Conservation (phyloP, 2,888 invertebrate genomes). For the Caenorhabditis macrosperma region DNA sequence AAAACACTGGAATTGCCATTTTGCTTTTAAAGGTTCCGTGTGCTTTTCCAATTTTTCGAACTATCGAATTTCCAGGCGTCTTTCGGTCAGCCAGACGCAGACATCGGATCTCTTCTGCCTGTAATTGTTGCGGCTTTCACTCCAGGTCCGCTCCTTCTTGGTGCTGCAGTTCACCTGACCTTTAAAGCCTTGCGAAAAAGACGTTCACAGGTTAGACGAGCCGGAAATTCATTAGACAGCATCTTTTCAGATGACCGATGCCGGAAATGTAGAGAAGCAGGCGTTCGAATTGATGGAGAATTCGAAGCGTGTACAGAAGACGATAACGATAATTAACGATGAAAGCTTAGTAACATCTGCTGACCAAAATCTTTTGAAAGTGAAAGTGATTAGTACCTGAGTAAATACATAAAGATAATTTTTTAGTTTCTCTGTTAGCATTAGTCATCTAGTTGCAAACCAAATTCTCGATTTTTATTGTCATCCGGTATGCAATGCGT, state of each 20-base stretch:
- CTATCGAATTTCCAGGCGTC: too few species aligned
- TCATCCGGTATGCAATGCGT: too few species aligned
- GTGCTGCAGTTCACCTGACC: conserved; percentile 75
- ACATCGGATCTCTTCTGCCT: conserved; percentile 86
- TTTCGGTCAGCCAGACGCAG: conserved; percentile 80
- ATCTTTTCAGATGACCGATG: conserved; percentile 13
- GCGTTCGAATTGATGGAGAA: conserved; percentile 37
- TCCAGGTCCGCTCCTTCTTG: conserved; percentile 87
- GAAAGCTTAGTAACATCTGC: background rate
- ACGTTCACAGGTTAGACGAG: conserved; percentile 38
- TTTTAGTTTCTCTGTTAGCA: too few species aligned
- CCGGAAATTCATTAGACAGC: background rate
- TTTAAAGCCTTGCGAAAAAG: conserved; percentile 69
- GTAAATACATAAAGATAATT: too few species aligned
- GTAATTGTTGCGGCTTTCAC: conserved; percentile 95
- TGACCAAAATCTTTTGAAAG: conserved; percentile 14
- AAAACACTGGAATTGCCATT: conserved; percentile 82
- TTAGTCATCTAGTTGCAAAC: too few species aligned
- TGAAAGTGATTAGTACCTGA: too few species aligned
- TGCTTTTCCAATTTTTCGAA: background rate
- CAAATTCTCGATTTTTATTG: too few species aligned
- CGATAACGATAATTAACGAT: conserved; percentile 8
- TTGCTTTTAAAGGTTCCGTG: conserved; percentile 76
- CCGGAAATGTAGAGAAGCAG: conserved; percentile 32
- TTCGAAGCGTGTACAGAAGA: conserved; percentile 6